Evolutionary conservation across 2,797 vertebrate genomes (phyloP).

Genomic region (Chromis chromis): DNA sequence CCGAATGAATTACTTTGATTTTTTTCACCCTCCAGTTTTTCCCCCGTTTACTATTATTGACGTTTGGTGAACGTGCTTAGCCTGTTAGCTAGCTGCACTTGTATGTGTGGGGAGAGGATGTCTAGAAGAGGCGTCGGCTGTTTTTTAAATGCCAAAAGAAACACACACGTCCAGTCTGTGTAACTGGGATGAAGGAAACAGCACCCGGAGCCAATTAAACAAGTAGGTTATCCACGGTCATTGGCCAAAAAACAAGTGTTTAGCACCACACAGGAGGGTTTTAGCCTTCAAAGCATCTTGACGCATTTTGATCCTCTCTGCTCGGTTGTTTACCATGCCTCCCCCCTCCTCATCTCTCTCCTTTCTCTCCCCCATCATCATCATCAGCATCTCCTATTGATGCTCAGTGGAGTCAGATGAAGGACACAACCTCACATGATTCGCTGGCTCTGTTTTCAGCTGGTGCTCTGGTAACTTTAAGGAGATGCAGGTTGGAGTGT

Average conservation of each 20-base stretch:
- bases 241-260: not conserved
- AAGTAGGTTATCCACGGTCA: conserved; percentile 30
- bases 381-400: conserved; percentile 49
- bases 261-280: not conserved
- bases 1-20: conserved; percentile 63
- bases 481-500: conserved; percentile 5
- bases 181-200: conserved; percentile 15
- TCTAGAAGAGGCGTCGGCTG: conserved; percentile 30
- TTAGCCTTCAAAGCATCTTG: conserved; percentile 25
- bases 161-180: not conserved
- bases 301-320: conserved; percentile 37
- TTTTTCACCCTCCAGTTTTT: not conserved
- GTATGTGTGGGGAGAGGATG: not conserved
- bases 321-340: conserved; percentile 57
- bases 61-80: conserved; percentile 14
- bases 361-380: conserved; percentile 10
- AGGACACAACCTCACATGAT: conserved; percentile 60
- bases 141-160: not conserved
- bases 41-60: not conserved
- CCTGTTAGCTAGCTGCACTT: conserved; percentile 16
- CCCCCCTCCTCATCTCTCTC: too few species aligned
- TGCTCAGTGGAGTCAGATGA: conserved; percentile 66
- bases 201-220: conserved; percentile 23
- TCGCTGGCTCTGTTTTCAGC: not conserved
- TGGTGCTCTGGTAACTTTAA: conserved; percentile 2